These are phyloP conservation scores for Engraulis encrasicolus DNA, from an alignment of 2,113 vertebrate species.

Conservation along the genomic window DNA sequence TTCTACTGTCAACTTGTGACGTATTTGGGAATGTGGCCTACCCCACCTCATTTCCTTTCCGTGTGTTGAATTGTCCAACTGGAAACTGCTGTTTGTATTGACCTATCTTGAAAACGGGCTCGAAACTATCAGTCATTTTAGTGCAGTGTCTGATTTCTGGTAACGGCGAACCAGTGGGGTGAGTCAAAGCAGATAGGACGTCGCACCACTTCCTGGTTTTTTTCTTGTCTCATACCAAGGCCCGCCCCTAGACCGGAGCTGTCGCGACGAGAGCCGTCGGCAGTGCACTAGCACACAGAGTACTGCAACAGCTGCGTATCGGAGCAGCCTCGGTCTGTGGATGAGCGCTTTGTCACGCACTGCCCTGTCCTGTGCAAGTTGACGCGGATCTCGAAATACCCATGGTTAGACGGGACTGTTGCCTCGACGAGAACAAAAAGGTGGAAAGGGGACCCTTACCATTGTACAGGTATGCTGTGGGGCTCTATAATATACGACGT, in stretches of 20 bases:
- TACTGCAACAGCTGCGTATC: slow-evolving; percentile 53
- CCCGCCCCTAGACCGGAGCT: slow-evolving; percentile 62
- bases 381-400: slow-evolving; percentile 57
- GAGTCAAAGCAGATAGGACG: slow-evolving; percentile 57
- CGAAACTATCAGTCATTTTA: slow-evolving; percentile 54
- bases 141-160: slow-evolving; percentile 58
- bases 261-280: slow-evolving; percentile 36
- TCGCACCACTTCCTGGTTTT: slow-evolving; percentile 58
- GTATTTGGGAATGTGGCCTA: slow-evolving; percentile 4
- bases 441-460: slow-evolving; percentile 52
- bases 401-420: slow-evolving; percentile 66
- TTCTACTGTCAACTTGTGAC: background rate
- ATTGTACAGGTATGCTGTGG: slow-evolving; percentile 53
- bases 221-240: slow-evolving; percentile 48
- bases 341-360: slow-evolving; percentile 51
- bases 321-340: slow-evolving; percentile 48
- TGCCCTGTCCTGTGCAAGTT: slow-evolving; percentile 42
- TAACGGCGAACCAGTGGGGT: slow-evolving; percentile 57
- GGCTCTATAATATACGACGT: background rate
- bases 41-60: background rate
- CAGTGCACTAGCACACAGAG: slow-evolving; percentile 47
- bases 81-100: background rate
- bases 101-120: slow-evolving; percentile 45
- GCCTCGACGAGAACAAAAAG: slow-evolving; percentile 43
- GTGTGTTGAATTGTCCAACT: background rate